Percentiles rank a stretch among this genome's conserved stretches.
phyloP scores from a whole-genome alignment of 1,140 invertebrate species.

The Trinorchestia longiramus region DNA sequence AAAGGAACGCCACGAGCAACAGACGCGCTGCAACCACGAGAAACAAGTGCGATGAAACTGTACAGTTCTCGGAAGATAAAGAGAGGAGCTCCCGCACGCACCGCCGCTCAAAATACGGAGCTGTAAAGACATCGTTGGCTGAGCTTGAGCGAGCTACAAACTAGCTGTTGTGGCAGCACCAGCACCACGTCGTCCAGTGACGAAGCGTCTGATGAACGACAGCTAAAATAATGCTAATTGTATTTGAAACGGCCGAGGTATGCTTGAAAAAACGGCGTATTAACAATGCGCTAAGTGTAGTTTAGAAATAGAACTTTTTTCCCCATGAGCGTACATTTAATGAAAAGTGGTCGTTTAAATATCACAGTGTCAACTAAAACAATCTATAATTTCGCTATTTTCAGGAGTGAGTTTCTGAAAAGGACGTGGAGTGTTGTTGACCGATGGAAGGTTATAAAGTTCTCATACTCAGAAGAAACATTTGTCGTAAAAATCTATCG shows the following conservation, averaged over 20 bases:
- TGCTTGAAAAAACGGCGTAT: too few relatives aligned
- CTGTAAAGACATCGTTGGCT: not conserved
- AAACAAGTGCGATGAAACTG: not conserved
- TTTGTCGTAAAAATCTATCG: not conserved
- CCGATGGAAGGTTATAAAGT: not conserved
- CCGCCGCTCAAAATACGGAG: not conserved
- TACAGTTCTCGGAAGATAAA: not conserved
- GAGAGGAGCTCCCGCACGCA: not conserved
- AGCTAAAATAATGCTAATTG: too few relatives aligned
- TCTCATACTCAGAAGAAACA: not conserved
- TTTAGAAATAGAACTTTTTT: too few relatives aligned
- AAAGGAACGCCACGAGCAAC: not conserved
- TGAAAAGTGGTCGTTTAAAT: not conserved
- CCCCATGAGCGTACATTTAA: not conserved
- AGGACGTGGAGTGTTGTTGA: not conserved
- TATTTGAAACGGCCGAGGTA: too few relatives aligned
- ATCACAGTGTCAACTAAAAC: not conserved
- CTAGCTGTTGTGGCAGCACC: too few relatives aligned
- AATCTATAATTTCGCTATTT: not conserved
- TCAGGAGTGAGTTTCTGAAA: not conserved
- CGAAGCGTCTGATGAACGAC: too few relatives aligned
- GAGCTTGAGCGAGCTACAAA: not conserved
- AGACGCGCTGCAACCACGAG: not conserved
- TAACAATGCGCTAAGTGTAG: too few relatives aligned
- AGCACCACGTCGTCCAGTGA: too few relatives aligned